Base-by-base conservation (phyloP, 2,113 vertebrate species). In the Gorilla gorilla region DNA sequence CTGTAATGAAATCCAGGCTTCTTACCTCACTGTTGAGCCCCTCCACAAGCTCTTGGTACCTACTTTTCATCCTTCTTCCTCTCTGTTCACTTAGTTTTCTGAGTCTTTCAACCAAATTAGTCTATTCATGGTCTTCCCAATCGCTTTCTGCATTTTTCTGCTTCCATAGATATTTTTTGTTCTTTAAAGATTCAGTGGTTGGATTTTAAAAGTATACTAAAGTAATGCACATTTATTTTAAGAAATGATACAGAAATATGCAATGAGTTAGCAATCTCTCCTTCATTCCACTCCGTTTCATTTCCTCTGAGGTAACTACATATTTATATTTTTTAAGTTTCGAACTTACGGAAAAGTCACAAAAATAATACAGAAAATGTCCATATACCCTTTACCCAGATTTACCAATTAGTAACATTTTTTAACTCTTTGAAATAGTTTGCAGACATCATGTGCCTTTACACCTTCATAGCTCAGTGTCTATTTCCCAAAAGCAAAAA, bases 401-500 rank as follows among this genome's bases (percentile, higher is more conserved):
- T 83, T 83, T 27, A 80, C 25, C n/a, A 50, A 10, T 55, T 70
- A 50, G 14, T 61, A 92, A 89, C n/a, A 83, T 70, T 79, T 72
- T 50, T 80, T 52, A 84, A 82, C 20, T 72, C 78, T 70, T 92
- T 81, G 61, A 84, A 84, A 59, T 48, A 66, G 48, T 75, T 79
- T 59, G 45, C 43, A 80, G 27, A 82, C 16, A 93, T 79, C 55
- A 55, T 10, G 10, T 9, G 43, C 64, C 16, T 93, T 83, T 79
- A 61, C 13, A 16, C 35, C 38, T 80, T 95, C 66, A 94, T 78
- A 68, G 87, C 78, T 93, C 81, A 80, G 40, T 32, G 45, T 89
- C 14, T 81, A 66, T 91, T 81, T 97, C 35, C 84, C 85, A 83
- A 95, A 92, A 79, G 59, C 35, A 95, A 89, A 70, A 89, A 75